phyloP scores from a whole-genome alignment of 2,113 vertebrate genomes.

The Otolemur garnettii region DNA sequence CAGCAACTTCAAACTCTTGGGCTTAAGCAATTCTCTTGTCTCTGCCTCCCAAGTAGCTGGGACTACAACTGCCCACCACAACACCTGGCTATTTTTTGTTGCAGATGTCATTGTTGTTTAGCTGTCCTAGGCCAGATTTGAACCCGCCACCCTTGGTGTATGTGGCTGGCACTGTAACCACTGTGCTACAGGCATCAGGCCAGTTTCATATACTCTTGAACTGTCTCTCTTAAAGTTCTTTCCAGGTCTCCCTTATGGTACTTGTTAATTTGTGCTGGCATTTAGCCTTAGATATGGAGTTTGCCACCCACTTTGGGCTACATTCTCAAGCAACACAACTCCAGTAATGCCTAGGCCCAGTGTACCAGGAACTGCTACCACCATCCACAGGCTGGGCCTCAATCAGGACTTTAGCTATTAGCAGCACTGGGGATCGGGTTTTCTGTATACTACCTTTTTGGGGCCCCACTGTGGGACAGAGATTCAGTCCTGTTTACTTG shows the following conservation, averaged over 20 bases:
- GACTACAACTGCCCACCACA: too few relatives aligned
- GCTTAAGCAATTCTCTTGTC: too few relatives aligned
- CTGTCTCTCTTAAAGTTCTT: not conserved
- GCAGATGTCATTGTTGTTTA: too few relatives aligned
- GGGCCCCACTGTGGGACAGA: not conserved
- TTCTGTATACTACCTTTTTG: not conserved
- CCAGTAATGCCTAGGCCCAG: not conserved
- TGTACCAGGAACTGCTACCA: not conserved
- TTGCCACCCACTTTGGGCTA: not conserved
- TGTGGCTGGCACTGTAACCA: too few relatives aligned
- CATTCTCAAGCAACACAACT: not conserved
- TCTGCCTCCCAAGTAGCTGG: too few relatives aligned
- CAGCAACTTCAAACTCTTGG: too few relatives aligned
- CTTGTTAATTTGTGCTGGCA: not conserved
- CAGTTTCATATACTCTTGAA: not conserved
- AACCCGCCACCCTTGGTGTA: too few relatives aligned
- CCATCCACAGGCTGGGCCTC: not conserved
- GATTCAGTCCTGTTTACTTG: not conserved
- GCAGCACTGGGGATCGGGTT: not conserved
- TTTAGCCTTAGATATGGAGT: conserved; percentile 1
- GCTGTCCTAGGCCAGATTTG: too few relatives aligned
- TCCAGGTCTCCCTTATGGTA: not conserved
- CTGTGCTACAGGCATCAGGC: too few relatives aligned
- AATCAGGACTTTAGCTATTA: not conserved
- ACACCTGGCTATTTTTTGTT: too few relatives aligned